Evolutionary conservation across 2,797 vertebrate species (phyloP).

Genomic region (Phalanger gymnotis): DNA sequence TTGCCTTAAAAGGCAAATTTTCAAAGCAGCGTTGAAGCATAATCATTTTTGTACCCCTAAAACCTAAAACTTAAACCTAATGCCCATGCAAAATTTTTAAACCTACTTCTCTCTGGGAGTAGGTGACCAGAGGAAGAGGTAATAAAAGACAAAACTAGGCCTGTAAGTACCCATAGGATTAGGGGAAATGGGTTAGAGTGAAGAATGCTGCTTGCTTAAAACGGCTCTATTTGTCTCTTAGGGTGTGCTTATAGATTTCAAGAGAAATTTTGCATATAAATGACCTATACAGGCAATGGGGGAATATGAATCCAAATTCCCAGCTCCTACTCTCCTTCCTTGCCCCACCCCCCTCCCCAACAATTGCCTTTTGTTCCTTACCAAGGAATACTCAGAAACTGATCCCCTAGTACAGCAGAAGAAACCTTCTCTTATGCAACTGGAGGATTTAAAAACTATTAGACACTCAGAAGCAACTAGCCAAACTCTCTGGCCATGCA

Average conservation of each 20-base stretch:
- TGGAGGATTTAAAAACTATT: neutral
- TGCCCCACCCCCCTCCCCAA: neutral
- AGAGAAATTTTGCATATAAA: neutral
- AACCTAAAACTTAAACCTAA: neutral
- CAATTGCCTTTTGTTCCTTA: neutral
- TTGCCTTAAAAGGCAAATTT: neutral
- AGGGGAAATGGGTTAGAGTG: neutral
- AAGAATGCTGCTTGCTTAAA: neutral
- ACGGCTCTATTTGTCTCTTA: neutral
- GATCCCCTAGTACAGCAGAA: neutral
- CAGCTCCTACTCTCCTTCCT: neutral
- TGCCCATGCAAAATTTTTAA: neutral
- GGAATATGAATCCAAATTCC: neutral
- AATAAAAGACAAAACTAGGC: neutral
- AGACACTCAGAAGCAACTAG: neutral
- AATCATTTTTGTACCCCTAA: neutral
- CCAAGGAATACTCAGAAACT: neutral
- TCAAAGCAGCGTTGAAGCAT: neutral
- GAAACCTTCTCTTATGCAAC: neutral
- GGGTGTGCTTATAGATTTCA: neutral
- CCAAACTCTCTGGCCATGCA: neutral
- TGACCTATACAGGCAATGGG: neutral
- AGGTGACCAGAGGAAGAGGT: constrained; percentile 15
- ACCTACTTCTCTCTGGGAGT: neutral
- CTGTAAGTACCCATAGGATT: neutral